Base-by-base conservation (phyloP, 2,113 vertebrate genomes). In the Arizona elegans region DNA sequence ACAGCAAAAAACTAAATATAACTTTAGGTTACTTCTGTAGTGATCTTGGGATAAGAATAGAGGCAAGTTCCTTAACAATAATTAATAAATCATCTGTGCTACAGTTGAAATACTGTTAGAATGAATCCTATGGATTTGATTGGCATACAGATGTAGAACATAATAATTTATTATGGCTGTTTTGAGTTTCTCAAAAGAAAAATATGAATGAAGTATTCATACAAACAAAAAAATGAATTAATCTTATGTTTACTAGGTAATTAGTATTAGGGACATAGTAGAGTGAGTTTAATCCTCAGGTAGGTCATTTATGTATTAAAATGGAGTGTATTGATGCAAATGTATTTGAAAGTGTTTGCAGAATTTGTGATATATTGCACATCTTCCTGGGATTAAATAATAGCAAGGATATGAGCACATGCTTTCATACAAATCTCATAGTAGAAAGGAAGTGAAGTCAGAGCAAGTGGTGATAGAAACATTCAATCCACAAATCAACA, bases 311-410 rank as follows among this genome's bases (percentile, higher is more conserved):
- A 0, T 17, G 52, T 10, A 4, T 13, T 4, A 3, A 11, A 8
- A 0, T 0, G 0, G 29, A 56, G 24, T 0, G 2, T 0, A 1
- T 75, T 87, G 54, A n/a, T 85, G 29, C 21, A 88, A 38, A 81
- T 0, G 29, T 75, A 43, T 29, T 2, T 6, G 33, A 55, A 59
- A 70, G 92, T 47, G 8, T 91, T 54, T 95, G 91, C 52, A 91
- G 95, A 50, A 89, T 70, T 75, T 87, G 91, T 43, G 94, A 56
- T 93, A 94, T 94, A 94, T 94, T 26, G 89, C 38, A 62, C 91
- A 3, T 93, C 95, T 96, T 91, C 94, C 94, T 94, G 94, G 95
- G 81, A 89, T 92, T 90, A 92, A 94, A 94, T 87, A 96, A 95
- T 0, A 11, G 88, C 81, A 90, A 81, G 88, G 70, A 92, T 86